Conservation (phyloP, 2,113 vertebrate species). For the Strix aluco region DNA sequence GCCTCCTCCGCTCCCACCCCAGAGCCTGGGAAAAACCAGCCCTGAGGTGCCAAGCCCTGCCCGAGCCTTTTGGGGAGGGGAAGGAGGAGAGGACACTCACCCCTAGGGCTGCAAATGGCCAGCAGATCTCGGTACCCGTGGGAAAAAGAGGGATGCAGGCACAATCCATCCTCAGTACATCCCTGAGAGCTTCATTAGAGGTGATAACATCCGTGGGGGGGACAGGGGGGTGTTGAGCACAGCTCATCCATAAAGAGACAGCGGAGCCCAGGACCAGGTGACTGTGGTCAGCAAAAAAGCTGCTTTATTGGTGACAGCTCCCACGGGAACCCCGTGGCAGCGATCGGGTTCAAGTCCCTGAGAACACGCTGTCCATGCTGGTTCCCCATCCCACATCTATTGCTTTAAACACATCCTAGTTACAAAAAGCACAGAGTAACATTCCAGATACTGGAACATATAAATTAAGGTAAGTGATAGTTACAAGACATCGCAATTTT, state of each 20-base stretch:
- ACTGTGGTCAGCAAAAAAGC: slow-evolving; percentile 78
- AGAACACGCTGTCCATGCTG: slow-evolving; percentile 75
- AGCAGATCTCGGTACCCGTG: slow-evolving; percentile 2
- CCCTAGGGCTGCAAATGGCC: not conserved
- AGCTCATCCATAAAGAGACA: slow-evolving; percentile 20
- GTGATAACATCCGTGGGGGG: not conserved
- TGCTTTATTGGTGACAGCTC: slow-evolving; percentile 85
- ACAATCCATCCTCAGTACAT: not conserved
- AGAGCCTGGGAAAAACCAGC: slow-evolving; percentile 53
- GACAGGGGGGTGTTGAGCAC: not conserved
- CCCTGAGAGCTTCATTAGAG: not conserved
- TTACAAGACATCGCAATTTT: slow-evolving; percentile 68
- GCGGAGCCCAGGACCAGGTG: slow-evolving; percentile 19
- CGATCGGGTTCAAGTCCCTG: slow-evolving; percentile 88
- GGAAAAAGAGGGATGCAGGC: slow-evolving; percentile 1
- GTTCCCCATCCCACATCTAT: slow-evolving; percentile 42
- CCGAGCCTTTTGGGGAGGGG: not conserved
- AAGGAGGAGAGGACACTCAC: not conserved
- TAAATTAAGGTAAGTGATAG: slow-evolving; percentile 78
- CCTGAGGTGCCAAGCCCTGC: not conserved
- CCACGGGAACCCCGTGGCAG: slow-evolving; percentile 79
- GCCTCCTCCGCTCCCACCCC: not conserved
- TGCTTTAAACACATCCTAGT: slow-evolving; percentile 55
- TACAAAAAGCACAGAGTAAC: slow-evolving; percentile 44
- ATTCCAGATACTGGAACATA: slow-evolving; percentile 91